Percentiles rank a stretch among this genome's conserved stretches.
Evolutionary conservation across 2,888 invertebrate genomes (phyloP).

Genomic region (Rotaria sp.): DNA sequence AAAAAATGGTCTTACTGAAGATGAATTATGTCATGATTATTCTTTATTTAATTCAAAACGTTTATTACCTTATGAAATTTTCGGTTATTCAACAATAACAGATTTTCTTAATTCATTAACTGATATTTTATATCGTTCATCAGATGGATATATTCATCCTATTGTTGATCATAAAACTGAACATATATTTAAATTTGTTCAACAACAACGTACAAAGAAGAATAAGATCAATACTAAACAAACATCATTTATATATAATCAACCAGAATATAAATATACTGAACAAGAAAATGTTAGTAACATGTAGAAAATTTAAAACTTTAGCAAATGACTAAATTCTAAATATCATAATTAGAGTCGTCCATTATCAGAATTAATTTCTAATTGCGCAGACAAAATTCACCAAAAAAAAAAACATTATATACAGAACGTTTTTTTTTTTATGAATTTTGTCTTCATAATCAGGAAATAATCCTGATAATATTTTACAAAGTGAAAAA

Average conservation of each 20-base stretch:
- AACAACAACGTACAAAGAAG: neutral
- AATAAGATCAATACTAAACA: neutral
- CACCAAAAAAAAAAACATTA: too few species aligned
- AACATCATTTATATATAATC: neutral
- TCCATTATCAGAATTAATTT: too few species aligned
- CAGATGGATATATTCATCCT: neutral
- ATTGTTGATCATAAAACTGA: neutral
- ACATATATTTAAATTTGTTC: neutral
- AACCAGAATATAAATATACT: too few species aligned
- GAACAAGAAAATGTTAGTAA: too few species aligned
- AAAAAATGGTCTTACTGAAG: neutral
- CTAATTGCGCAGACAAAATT: too few species aligned
- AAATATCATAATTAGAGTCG: too few species aligned
- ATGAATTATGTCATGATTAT: neutral
- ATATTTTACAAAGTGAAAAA: too few species aligned
- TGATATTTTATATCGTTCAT: neutral
- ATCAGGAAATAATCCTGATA: too few species aligned
- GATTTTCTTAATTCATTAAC: neutral
- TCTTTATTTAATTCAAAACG: neutral
- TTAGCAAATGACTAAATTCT: too few species aligned
- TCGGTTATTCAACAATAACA: neutral
- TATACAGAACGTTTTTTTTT: too few species aligned
- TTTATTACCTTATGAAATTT: neutral
- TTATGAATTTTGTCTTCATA: too few species aligned
- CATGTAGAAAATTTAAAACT: too few species aligned